A percentile compares a stretch with the other conserved stretches of the same genome.
Evolutionary conservation across 2,797 vertebrate genomes (phyloP).

Genomic region (Botia almorhae): DNA sequence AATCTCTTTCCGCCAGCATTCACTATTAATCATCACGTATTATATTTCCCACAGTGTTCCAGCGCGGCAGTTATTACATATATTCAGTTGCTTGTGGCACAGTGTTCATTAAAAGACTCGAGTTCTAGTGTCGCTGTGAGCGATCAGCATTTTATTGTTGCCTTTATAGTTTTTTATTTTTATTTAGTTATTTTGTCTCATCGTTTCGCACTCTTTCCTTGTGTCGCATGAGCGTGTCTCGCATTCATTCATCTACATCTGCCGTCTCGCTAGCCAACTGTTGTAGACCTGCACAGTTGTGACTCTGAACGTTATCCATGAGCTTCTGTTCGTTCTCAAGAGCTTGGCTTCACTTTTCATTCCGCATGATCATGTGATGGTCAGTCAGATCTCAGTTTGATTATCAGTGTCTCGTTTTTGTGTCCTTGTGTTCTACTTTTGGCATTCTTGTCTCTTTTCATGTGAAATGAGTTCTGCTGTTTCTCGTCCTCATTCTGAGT

Average conservation of each 20-base stretch:
- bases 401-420: background rate
- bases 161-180: background rate
- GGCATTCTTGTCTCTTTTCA: slow-evolving; percentile 7
- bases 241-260: background rate
- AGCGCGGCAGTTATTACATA: background rate
- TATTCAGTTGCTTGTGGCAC: slow-evolving; percentile 7
- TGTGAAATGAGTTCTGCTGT: background rate
- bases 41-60: slow-evolving; percentile 2
- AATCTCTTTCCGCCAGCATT: background rate
- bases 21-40: slow-evolving; percentile 12
- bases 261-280: no score
- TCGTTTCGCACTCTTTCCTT: slow-evolving; percentile 2
- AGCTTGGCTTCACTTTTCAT: no score
- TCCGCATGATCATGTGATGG: no score
- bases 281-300: no score
- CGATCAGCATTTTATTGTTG: background rate
- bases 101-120: slow-evolving; percentile 1
- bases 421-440: background rate
- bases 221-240: background rate
- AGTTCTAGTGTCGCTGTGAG: slow-evolving; percentile 1
- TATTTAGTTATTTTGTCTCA: background rate
- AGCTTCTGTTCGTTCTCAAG: no score
- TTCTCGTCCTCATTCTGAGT: no score
- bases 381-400: background rate
- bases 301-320: no score